These are phyloP conservation scores for Thera britannica DNA, from an alignment of 2,888 invertebrate genomes.

Conservation along the genomic window DNA sequence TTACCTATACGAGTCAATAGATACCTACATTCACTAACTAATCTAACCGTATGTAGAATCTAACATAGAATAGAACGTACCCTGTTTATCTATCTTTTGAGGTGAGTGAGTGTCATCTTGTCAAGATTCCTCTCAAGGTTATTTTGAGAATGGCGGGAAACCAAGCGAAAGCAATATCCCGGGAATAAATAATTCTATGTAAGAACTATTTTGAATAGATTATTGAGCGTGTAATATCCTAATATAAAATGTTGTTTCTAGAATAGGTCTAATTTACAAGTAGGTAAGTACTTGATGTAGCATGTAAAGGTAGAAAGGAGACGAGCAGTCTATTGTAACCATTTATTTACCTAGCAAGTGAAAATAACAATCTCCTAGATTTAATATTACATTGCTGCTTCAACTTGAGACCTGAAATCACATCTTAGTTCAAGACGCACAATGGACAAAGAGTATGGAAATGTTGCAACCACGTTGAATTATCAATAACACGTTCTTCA, in stretches of 20 bases:
- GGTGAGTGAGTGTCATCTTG: slow-evolving; percentile 60
- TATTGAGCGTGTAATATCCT: too few relatives aligned
- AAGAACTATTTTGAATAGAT: too few relatives aligned
- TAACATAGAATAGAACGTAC: too few relatives aligned
- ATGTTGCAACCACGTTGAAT: slow-evolving; percentile 47
- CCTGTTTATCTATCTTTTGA: background rate
- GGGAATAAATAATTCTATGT: slow-evolving; percentile 20
- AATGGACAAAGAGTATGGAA: slow-evolving; percentile 49
- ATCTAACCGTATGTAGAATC: too few relatives aligned
- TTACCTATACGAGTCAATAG: too few relatives aligned
- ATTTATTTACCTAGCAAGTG: background rate
- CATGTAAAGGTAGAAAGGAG: slow-evolving; percentile 44
- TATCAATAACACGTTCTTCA: slow-evolving; percentile 64
- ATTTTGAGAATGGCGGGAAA: slow-evolving; percentile 69
- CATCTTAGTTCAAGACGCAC: slow-evolving; percentile 36
- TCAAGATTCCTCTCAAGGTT: slow-evolving; percentile 68
- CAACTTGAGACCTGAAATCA: slow-evolving; percentile 4
- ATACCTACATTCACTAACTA: too few relatives aligned
- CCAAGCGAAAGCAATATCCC: slow-evolving; percentile 48
- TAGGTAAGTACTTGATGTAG: too few relatives aligned
- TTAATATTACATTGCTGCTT: slow-evolving; percentile 32
- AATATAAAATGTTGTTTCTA: too few relatives aligned
- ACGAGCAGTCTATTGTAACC: slow-evolving; percentile 56
- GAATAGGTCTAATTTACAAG: too few relatives aligned
- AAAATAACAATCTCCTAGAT: slow-evolving; percentile 15